Base-by-base conservation (phyloP, 2,113 vertebrate species). In the Etheostoma spectabile region DNA sequence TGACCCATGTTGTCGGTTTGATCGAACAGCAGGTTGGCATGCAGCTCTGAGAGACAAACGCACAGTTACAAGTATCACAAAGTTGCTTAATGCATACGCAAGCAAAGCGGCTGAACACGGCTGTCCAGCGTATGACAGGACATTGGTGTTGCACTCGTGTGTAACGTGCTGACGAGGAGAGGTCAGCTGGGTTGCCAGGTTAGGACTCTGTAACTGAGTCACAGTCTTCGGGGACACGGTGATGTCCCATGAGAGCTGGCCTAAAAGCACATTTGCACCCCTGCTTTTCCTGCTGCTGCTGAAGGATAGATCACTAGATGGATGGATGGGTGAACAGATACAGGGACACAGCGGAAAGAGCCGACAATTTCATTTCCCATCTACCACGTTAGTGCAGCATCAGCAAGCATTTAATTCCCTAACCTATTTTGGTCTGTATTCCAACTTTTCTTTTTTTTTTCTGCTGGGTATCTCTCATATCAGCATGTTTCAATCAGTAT, bases 381-480 rank as follows among this genome's bases (percentile, higher is more conserved):
- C 92, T 92, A 85, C 86, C 77, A 82, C 19, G 82, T 90, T 93
- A 88, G 87, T 92, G 93, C 91, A 90, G 90, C 91, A 89, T 94
- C 92, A 93, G 93, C 93, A 93, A 79, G 83, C 77, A 11, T 88
- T 88, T 91, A 87, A 79, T 90, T 92, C 77, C 79, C 83, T 81
- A 91, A 91, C 88, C 89, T 88, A 88, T 89, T 91, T 90, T 84
- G 68, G 83, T 87, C 67, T 80, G 56, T 76, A 79, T 85, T 89
- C 74, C 56, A 63, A 79, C 76, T 77, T 75, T 84, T 80, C 80
- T 77, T 72, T 63, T 62, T 45, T 45, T 30, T 45, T 22, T 46
- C 30, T 16, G 8, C 78, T 72, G 79, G 51, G 67, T 74, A 64
- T 83, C 71, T 86, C 80, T 83, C 64, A 85, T 85, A 93, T 91